Conservation (phyloP, 37 sponge, comb jelly and placozoan species). For the Lycopodina hypogea region DNA sequence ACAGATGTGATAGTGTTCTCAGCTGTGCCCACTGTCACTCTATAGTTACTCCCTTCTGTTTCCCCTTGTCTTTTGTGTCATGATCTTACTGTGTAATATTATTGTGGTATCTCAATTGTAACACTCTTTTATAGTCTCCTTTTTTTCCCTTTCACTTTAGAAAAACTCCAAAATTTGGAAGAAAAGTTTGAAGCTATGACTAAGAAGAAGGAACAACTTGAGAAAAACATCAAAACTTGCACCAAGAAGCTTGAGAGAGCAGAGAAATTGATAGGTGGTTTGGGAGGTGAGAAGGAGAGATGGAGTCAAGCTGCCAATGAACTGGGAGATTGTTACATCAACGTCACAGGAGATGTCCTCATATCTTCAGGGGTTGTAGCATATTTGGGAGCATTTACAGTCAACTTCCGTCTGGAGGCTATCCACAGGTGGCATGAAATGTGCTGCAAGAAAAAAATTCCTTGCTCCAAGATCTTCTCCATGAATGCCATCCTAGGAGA, state of each 20-base stretch:
- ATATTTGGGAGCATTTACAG: conserved; percentile 98
- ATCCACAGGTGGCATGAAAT: conserved; percentile 78
- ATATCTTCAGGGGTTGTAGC: conserved; percentile 95
- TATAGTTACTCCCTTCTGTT: neutral
- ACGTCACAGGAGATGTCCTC: conserved; percentile 94
- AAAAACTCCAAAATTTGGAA: conserved; percentile 86
- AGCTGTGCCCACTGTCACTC: too few relatives aligned
- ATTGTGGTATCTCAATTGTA: too few relatives aligned
- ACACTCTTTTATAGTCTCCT: too few relatives aligned
- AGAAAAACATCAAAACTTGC: conserved; percentile 89
- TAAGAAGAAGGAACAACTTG: conserved; percentile 74
- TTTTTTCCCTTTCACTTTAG: conserved; percentile 16
- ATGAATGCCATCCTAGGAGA: conserved; percentile 88
- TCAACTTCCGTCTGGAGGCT: conserved; percentile 86
- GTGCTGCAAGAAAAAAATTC: conserved; percentile 81
- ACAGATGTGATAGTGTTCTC: neutral
- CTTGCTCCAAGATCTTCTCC: conserved; percentile 73
- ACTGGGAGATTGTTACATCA: conserved; percentile 72
- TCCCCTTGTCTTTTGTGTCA: too few relatives aligned
- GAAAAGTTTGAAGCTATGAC: conserved; percentile 85
- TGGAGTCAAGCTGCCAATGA: conserved; percentile 91
- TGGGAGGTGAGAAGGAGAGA: conserved; percentile 96
- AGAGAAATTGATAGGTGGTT: conserved; percentile 95
- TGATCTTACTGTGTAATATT: too few relatives aligned
- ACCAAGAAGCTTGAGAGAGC: conserved; percentile 94